Base-by-base conservation (phyloP, 1,140 invertebrate genomes). In the Streblospio benedicti region DNA sequence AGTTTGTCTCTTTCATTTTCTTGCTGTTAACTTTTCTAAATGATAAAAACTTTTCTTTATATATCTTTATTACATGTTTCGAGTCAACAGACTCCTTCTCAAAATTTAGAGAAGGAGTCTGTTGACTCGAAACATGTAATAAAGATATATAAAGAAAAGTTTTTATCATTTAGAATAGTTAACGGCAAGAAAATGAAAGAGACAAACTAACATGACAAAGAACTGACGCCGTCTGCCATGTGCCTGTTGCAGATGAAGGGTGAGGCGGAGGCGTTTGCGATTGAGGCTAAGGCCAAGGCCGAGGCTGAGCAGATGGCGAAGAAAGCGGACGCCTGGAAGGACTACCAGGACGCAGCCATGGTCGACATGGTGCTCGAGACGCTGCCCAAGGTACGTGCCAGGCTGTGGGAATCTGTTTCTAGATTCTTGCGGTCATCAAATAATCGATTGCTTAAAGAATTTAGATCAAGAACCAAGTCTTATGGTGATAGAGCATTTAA, bases 221-320 rank as follows among this genome's bases (percentile, higher is more conserved):
- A 44, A 45, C 6, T 18, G 23, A 6, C 41, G 2, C 0, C 4
- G 23, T 38, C 59, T n/a, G 28, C 43, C 3, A 28, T 30, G 28
- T 35, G 28, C 62, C 12, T 60, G 56, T 58, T 64, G 16, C 57
- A 79, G 75, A 61, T 82, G 56, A 70, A 85, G 55, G 89, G 89
- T 9, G 90, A 93, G 75, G 93, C 94, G 6, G 91, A 96, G 77
- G 93, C 94, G 0, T 94, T 85, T 76, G 91, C 93, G 23, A 90
- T 97, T 71, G 85, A 91, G 68, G 91, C 90, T 1, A 93, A 93
- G 76, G 93, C 93, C 0, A 90, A 87, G 67, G 93, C 94, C 9
- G 93, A 97, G 72, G 91, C 93, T 4, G 91, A 93, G 78, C 92
- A 94, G 80, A 94, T 97, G 88, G 85, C 87, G 0, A 92, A 92